phyloP scores from a whole-genome alignment of 1,140 invertebrate genomes.

The Diabrotica undecimpunctata region DNA sequence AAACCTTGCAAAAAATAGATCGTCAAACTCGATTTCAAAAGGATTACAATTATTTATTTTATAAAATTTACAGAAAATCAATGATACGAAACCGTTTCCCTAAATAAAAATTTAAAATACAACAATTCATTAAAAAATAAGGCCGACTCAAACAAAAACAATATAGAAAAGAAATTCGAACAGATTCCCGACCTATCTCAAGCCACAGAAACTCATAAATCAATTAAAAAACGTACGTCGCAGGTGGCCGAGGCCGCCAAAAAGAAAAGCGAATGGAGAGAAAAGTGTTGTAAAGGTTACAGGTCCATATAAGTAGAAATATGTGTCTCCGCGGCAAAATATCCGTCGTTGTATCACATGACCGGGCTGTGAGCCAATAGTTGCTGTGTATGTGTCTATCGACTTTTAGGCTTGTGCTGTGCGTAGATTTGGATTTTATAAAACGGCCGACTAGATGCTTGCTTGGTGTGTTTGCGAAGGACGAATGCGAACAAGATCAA shows the following conservation, averaged over 20 bases:
- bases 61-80: background rate
- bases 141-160: background rate
- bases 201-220: constrained; percentile 12
- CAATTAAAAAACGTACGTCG: constrained; percentile 14
- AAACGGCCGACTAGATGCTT: constrained; percentile 19
- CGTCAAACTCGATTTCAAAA: too few species aligned
- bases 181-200: constrained; percentile 14
- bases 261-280: constrained; percentile 15
- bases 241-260: background rate
- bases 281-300: constrained; percentile 18
- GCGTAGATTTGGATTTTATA: constrained; percentile 15
- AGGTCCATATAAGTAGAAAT: constrained; percentile 16
- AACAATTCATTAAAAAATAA: background rate
- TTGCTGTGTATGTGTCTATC: constrained; percentile 7
- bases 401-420: constrained; percentile 19
- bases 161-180: constrained; percentile 5
- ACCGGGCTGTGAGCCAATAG: constrained; percentile 14
- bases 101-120: background rate
- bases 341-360: constrained; percentile 6
- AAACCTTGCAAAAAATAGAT: too few species aligned
- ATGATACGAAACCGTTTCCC: background rate
- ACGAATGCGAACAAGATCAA: constrained; percentile 17
- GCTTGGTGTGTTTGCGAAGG: constrained; percentile 17
- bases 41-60: too few species aligned
- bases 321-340: constrained; percentile 16